These are phyloP conservation scores for Gerris lacustris DNA, from an alignment of 2,888 invertebrate genomes.

Conservation along the genomic window DNA sequence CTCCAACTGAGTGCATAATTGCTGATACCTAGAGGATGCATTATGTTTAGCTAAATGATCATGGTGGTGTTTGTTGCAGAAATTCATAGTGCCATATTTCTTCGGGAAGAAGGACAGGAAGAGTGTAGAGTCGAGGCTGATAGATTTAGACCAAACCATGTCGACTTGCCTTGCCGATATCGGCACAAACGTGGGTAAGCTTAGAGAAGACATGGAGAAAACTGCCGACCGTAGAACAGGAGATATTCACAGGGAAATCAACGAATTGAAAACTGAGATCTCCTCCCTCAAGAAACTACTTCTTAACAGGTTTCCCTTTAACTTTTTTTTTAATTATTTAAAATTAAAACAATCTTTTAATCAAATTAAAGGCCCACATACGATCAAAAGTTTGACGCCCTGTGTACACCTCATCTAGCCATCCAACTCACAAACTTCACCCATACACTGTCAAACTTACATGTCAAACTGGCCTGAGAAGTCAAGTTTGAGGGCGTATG, in stretches of 20 bases:
- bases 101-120: slow-evolving; percentile 23
- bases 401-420: too few relatives aligned
- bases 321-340: background rate
- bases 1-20: too few relatives aligned
- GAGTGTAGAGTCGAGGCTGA: slow-evolving; percentile 17
- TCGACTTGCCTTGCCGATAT: slow-evolving; percentile 20
- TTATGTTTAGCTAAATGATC: too few relatives aligned
- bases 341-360: too few relatives aligned
- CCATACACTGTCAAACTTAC: too few relatives aligned
- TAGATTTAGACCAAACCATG: slow-evolving; percentile 22
- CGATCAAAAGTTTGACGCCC: background rate
- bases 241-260: slow-evolving; percentile 19
- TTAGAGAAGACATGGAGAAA: slow-evolving; percentile 23
- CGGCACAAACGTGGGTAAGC: slow-evolving; percentile 16
- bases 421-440: too few relatives aligned
- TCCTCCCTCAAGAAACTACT: slow-evolving; percentile 26
- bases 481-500: too few relatives aligned
- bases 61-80: slow-evolving; percentile 19
- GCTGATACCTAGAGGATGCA: too few relatives aligned
- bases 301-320: slow-evolving; percentile 22
- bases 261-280: slow-evolving; percentile 27
- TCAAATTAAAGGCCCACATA: too few relatives aligned
- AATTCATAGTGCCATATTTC: slow-evolving; percentile 24
- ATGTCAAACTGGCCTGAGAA: too few relatives aligned
- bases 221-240: slow-evolving; percentile 20